Base-by-base conservation (phyloP, 2,113 vertebrate genomes). In the Neolamprologus kungweensis region DNA sequence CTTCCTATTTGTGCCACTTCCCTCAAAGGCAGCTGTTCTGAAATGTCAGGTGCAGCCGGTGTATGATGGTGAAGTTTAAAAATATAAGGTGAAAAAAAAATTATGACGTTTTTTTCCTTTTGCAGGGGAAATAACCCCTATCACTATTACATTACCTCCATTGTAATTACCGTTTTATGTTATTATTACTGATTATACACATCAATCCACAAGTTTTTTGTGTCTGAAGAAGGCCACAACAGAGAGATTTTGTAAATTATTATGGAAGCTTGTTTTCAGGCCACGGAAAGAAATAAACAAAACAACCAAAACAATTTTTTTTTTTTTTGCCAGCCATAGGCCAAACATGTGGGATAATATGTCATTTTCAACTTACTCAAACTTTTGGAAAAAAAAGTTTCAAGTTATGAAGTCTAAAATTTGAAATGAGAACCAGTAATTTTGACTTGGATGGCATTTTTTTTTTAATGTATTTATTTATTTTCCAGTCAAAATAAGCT, bases 391-490 rank as follows among this genome's bases (percentile, higher is more conserved):
- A 68, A 40, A 68, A 2, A 40, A 40, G 19, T 40, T 40, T 68
- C n/a, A 40, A 40, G 11, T 68, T 65, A 37, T 13, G 10, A 65
- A 65, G 60, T 37, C 19, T 13, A 65, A 65, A 65, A 21, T 65
- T 37, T 21, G 10, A 65, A 65, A 65, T 65, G 33, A 65, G 19
- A 65, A 65, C 60, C 7, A 37, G 60, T 37, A 4, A 37, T 68
- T 68, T 40, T 13, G 33, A 40, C 11, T 65, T 68, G 1, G 19
- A 21, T 68, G 7, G 1, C 63, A 9, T 37, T n/a, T 63, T 31
- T 9, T 7, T 4, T 2, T 4, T 2, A 2, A 2, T 21, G 2
- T 21, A 21, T 21, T 0, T 0, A 35, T 65, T 37, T 0, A 13
- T 68, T 40, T 68, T 40, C 40, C 35, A 14, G n/a, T 40, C 35